Base-by-base conservation (phyloP, 2,888 invertebrate genomes). In the Ormyrus nitidulus region DNA sequence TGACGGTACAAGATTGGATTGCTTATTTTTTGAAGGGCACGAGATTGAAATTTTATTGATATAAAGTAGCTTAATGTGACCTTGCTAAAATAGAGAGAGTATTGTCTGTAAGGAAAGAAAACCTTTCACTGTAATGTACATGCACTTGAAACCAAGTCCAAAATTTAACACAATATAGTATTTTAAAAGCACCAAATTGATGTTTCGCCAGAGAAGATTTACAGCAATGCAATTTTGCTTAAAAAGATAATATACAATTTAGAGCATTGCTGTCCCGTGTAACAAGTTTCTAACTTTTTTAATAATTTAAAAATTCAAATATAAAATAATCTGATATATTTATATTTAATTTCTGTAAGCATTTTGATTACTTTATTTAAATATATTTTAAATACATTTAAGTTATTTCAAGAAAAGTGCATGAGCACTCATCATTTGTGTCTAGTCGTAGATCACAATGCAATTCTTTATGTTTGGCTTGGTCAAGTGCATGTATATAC, bases 21-120 rank as follows among this genome's bases (percentile, higher is more conserved):
- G 89, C 88, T 90, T 89, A 89, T 90, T 89, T 90, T 90, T 90
- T 87, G 86, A 90, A 90, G 90, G 88, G 90, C 90, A 90, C 90
- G 89, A 88, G 87, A 87, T 87, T 89, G 88, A 88, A 89, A 86
- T 89, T 89, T 89, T 88, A 87, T 86, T 81, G 66, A 79, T 75
- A 80, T 71, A 70, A 68, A 78, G 77, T 66, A 74, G 70, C 49
- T 76, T 82, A 58, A 66, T 75, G 75, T 80, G 13, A 69, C 13
- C 48, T 71, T 66, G 48, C n/a, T 65, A 49, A 77, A 81, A 80
- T 77, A 64, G 71, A 77, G 71, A 34, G 76, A 34, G 54, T 76
- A 78, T 65, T 44, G 72, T 66, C 8, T 54, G 11, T 73, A 58
- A 79, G 34, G 34, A 34, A 34, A 34, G 34, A 68, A 70, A 13